phyloP scores from a whole-genome alignment of 2,113 vertebrate species.

The Nothocercus nigrocapillus region DNA sequence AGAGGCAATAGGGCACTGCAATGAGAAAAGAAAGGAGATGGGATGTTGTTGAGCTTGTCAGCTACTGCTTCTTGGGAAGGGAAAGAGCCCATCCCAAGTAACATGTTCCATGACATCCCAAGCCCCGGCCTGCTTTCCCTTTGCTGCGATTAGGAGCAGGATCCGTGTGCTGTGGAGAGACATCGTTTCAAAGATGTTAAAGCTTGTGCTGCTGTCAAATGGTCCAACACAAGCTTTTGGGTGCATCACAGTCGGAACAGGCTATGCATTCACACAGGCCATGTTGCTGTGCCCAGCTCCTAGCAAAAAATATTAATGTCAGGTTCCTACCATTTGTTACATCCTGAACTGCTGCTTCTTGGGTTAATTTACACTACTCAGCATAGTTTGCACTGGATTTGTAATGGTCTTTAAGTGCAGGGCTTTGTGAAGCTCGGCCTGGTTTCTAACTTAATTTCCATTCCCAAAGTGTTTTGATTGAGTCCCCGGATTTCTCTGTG shows the following conservation, averaged over 20 bases:
- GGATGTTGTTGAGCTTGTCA: background rate
- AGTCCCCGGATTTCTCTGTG: background rate
- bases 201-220: background rate
- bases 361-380: background rate
- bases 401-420: background rate
- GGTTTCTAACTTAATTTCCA: background rate
- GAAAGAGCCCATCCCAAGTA: background rate
- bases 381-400: background rate
- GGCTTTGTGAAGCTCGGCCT: conserved; percentile 7
- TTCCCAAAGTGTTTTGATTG: background rate
- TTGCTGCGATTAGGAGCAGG: background rate
- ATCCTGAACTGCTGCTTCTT: background rate
- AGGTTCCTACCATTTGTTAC: background rate
- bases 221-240: background rate
- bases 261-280: background rate
- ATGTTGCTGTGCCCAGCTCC: background rate
- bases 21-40: background rate
- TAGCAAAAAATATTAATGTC: background rate
- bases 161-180: background rate
- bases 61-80: background rate
- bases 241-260: background rate
- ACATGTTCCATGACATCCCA: background rate
- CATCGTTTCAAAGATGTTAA: rapidly evolving
- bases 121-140: background rate
- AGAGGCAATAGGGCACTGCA: background rate